Evolutionary conservation across 2,888 invertebrate genomes (phyloP), one percentile per base, ranked within the genome.

Genomic region (Artemia sinica): DNA sequence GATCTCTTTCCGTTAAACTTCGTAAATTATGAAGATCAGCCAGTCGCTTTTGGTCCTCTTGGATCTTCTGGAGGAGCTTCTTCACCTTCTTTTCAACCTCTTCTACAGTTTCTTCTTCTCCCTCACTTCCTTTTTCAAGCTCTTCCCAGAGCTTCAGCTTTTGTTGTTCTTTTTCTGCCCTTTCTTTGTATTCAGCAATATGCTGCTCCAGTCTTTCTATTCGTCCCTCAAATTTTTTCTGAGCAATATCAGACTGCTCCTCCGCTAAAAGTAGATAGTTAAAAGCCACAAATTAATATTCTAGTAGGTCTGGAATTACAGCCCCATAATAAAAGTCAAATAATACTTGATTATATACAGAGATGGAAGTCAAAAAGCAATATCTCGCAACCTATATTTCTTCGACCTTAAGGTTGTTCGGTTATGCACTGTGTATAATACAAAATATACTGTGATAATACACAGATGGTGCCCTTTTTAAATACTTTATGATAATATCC

Each of bases 211-310:
- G 75, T 75, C 83, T 82, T 51, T 80, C 80, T 66, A 83, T 80
- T 76, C 85, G 86, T 68, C 86, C 85, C 72, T 84, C 82, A 71
- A 85, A 82, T 70, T 80, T 81, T 71, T 82, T 80, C 73, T 84
- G 82, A 12, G 83, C 84, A 66, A 79, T 81, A 0, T 80, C 79
- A 58, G 58, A 58, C 14, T 58, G 58, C 58, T 58, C 58, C 58
- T 58, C 58, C 7, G 58, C 58, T 58, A 58, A 58, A 58, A 58
- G 28, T 4, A 28, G 28, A 28, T 28, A 2, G 28, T 28, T 4
- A 28, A 28, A 28, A 28, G 28, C 28, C 28, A 28, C 28, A 28
- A 28, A 4, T 28, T 28, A 28, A 28, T 28, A 28, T 28, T 28
- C 28, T 28, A 28, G 28, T 28, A 28, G 4, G 28, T 28, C 28